These are phyloP conservation scores for Simalia tracyae DNA, from an alignment of 2,797 vertebrate species.

Conservation along the genomic window DNA sequence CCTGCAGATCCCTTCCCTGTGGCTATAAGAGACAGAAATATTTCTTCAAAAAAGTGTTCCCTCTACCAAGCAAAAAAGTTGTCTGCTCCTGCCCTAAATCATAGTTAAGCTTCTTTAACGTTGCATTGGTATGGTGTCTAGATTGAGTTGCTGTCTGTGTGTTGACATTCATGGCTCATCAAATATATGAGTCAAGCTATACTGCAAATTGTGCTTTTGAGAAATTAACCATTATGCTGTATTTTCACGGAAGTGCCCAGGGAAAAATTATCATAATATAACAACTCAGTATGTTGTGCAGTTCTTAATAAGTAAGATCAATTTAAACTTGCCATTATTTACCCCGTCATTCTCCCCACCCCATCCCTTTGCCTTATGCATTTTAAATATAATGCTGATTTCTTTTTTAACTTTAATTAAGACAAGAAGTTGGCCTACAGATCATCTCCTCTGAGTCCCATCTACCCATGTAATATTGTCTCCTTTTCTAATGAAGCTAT, in stretches of 20 bases:
- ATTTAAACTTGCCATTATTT: background rate
- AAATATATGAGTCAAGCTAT: background rate
- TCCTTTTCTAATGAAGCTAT: background rate
- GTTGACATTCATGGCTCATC: background rate
- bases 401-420: background rate
- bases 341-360: background rate
- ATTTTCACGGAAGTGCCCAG: background rate
- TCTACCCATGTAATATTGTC: background rate
- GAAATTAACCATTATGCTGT: background rate
- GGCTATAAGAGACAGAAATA: background rate
- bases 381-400: background rate
- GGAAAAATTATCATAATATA: background rate
- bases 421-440: background rate
- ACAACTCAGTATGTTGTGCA: background rate
- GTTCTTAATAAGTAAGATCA: background rate
- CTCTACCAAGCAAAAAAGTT: background rate
- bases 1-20: background rate
- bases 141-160: background rate
- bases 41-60: background rate
- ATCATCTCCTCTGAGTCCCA: background rate
- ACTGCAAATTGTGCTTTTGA: background rate
- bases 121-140: background rate
- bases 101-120: background rate
- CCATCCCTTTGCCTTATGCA: background rate
- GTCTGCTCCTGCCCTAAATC: background rate